phyloP scores from a whole-genome alignment of 2,113 vertebrate species.

The Gnathochromis pfefferi region DNA sequence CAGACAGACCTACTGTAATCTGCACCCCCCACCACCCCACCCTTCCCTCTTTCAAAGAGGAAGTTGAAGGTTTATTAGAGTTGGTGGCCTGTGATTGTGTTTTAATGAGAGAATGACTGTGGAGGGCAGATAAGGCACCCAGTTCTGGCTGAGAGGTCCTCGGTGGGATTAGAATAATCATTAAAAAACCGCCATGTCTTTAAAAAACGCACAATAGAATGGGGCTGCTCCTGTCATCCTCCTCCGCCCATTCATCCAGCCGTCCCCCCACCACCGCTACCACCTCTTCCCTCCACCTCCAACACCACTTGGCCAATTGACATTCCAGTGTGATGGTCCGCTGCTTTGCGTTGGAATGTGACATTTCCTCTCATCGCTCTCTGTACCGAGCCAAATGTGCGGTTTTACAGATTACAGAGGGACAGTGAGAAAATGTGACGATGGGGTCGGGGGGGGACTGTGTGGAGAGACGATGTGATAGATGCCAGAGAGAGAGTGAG shows the following conservation, averaged over 20 bases:
- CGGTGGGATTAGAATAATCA: slow-evolving; percentile 80
- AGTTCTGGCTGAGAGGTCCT: slow-evolving; percentile 70
- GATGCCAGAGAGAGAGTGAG: slow-evolving; percentile 1
- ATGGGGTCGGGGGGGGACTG: background rate
- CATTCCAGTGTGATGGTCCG: slow-evolving; percentile 56
- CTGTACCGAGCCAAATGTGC: slow-evolving; percentile 32
- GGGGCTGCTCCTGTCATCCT: slow-evolving; percentile 46
- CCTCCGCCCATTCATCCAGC: slow-evolving; percentile 13
- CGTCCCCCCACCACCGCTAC: background rate
- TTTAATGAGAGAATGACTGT: slow-evolving; percentile 89
- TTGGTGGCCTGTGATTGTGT: slow-evolving; percentile 84
- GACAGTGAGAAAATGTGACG: slow-evolving; percentile 16
- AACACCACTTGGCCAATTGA: slow-evolving; percentile 45
- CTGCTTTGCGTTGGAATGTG: slow-evolving; percentile 43
- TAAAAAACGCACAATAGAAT: slow-evolving; percentile 70
- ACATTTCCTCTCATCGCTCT: slow-evolving; percentile 44
- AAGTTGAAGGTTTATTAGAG: slow-evolving; percentile 87
- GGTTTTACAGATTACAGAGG: slow-evolving; percentile 49
- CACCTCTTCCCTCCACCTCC: background rate
- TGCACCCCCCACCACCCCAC: background rate
- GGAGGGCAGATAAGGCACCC: slow-evolving; percentile 76
- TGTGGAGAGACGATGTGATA: background rate
- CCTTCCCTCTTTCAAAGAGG: slow-evolving; percentile 60
- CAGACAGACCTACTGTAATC: slow-evolving; percentile 74
- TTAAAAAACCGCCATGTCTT: slow-evolving; percentile 69